Evolutionary conservation across 2,888 invertebrate genomes (phyloP), one percentile per base, ranked within the genome.

Genomic region (Helobdella robusta): DNA sequence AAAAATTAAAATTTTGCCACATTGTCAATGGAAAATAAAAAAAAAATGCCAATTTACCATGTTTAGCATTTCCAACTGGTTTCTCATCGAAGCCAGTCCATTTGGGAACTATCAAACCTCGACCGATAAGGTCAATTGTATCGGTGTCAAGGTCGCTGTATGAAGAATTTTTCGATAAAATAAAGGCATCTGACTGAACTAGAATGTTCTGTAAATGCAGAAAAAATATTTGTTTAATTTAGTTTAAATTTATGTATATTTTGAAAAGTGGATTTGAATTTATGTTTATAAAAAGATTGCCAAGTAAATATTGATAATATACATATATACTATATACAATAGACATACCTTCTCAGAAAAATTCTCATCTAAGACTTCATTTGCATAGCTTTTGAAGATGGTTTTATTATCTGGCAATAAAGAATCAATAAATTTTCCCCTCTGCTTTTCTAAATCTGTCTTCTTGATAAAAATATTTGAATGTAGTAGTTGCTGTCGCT

Each of bases 41-140:
- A 59, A 59, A 15, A 6, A 30, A 3, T 11, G 18, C 18, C 2
- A 1, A 23, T 32, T 44, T 2, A 61, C 61, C 61, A 2, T 32
- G 61, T 8, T 23, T 18, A 6, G 32, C 36, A 4, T 25, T n/a
- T 23, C 25, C 40, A 18, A 61, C 6, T 18, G 46, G 28, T 15
- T 25, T 61, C 30, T 61, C 61, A 20, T 44, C 61, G 8, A 15
- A n/a, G 3, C 30, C 28, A 2, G 34, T 35, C 61, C 61, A 61
- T 20, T 46, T 18, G 2, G 61, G 61, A 18, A 61, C 30, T 15
- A 61, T 36, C 18, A 61, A 44, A 23, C 61, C 61, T 44, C 2
- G 20, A 36, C 61, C 28, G 8, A 61, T 32, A 25, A 61, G 32
- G 4, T 61, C 61, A 4, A 36, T n/a, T n/a, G 30, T 15, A 34